Conservation (phyloP, 92 coral and sea anemone species). For the Umimayanthus kanabou region DNA sequence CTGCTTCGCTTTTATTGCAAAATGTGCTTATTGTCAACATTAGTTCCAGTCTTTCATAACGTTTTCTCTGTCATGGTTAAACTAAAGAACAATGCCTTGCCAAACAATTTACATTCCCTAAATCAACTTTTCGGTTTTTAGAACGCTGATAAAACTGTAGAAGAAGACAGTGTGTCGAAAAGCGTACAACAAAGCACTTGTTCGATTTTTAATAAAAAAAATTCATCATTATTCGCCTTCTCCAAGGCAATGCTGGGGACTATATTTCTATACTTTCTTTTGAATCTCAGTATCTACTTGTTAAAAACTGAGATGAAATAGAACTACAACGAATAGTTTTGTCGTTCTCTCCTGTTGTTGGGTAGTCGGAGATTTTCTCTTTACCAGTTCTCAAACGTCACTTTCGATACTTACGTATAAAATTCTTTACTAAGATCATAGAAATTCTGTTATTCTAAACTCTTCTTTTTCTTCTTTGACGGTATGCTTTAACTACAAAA, state of each 20-base stretch:
- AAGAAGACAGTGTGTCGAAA: background rate
- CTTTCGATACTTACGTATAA: background rate
- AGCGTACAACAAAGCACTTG: background rate
- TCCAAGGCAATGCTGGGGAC: background rate
- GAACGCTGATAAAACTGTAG: background rate
- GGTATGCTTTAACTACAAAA: background rate
- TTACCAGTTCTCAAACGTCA: background rate
- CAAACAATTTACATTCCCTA: constrained; percentile 22
- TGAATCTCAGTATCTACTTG: background rate
- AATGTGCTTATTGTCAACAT: constrained; percentile 44
- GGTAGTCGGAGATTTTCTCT: background rate
- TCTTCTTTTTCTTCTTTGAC: background rate
- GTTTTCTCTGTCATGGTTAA: constrained; percentile 34
- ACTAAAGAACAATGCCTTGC: constrained; percentile 27
- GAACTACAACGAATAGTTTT: background rate
- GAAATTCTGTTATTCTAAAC: background rate
- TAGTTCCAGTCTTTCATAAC: constrained; percentile 32
- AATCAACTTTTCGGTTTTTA: background rate
- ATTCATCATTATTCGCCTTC: background rate
- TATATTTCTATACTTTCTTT: background rate
- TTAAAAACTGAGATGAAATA: background rate
- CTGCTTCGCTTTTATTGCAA: constrained; percentile 41
- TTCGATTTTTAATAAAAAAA: constrained; percentile 8
- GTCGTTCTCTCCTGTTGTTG: background rate
- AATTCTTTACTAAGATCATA: background rate